A percentile compares a stretch with the other conserved stretches of the same genome.
phyloP scores from a whole-genome alignment of 2,797 vertebrate genomes.

The Falco berigora region DNA sequence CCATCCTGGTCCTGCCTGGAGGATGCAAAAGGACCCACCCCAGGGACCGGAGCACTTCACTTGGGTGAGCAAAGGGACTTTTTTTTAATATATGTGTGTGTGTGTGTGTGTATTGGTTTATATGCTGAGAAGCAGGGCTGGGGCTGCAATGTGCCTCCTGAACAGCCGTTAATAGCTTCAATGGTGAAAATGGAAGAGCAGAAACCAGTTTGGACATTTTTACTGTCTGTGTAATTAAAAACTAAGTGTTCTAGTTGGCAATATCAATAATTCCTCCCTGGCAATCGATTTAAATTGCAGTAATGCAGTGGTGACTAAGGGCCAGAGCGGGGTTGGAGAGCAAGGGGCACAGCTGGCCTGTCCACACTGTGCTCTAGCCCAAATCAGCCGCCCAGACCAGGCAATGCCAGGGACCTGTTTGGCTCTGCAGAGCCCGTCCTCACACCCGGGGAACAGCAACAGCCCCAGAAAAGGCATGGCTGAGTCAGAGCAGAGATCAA shows the following conservation, averaged over 20 bases:
- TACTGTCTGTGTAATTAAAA: background rate
- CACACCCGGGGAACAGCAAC: background rate
- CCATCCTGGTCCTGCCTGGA: background rate
- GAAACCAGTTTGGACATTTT: background rate
- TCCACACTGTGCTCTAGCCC: background rate
- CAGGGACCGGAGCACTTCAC: no score
- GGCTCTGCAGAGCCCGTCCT: background rate
- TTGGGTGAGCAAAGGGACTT: no score
- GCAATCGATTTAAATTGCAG: background rate
- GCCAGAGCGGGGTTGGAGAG: background rate
- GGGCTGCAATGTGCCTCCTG: background rate
- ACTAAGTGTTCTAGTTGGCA: background rate
- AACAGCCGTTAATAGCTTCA: background rate
- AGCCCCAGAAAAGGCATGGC: background rate
- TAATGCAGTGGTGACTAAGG: background rate
- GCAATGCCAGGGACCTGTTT: background rate
- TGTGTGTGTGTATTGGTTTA: no score
- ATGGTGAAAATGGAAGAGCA: background rate
- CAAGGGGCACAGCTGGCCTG: background rate
- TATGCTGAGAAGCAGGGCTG: background rate
- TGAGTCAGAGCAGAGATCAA: background rate
- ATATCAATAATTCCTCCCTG: background rate
- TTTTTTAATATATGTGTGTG: no score
- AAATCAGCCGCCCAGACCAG: accelerated
- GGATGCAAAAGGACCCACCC: background rate